These are phyloP conservation scores for Sapayoa aenigma DNA, from an alignment of 2,113 vertebrate genomes.

Conservation along the genomic window DNA sequence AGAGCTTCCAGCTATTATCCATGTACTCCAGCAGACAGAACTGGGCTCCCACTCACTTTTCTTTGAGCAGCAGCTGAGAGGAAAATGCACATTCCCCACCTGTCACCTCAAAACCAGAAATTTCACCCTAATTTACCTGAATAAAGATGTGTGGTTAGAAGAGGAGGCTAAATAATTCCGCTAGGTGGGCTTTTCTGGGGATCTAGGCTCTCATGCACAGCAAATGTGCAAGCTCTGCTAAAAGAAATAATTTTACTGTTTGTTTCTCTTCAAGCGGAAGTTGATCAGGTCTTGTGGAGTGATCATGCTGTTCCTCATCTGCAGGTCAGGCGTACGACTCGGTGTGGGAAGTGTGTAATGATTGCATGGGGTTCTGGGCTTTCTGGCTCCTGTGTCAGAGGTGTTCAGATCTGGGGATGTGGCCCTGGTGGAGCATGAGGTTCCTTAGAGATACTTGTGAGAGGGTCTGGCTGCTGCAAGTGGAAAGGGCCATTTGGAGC, in stretches of 20 bases:
- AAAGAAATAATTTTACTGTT: neutral
- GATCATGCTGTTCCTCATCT: accelerated
- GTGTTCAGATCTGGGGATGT: accelerated
- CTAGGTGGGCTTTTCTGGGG: neutral
- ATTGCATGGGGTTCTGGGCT: neutral
- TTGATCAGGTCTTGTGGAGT: neutral
- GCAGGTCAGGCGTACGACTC: neutral
- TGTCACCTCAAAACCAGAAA: neutral
- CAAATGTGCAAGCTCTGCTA: neutral
- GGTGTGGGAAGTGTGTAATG: neutral
- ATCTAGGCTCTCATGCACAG: neutral
- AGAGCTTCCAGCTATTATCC: neutral
- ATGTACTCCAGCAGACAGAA: neutral
- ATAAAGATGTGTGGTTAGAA: neutral
- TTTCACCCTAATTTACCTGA: neutral
- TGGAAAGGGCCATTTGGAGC: neutral
- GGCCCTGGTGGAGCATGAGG: neutral
- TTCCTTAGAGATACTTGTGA: neutral
- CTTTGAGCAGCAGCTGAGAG: neutral
- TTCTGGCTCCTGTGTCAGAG: neutral
- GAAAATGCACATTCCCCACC: neutral
- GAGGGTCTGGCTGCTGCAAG: neutral
- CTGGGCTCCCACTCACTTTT: neutral
- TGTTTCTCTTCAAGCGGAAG: neutral
- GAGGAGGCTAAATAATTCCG: neutral